Conservation (phyloP, 2,113 vertebrate species). For the Tachysurus vachellii region DNA sequence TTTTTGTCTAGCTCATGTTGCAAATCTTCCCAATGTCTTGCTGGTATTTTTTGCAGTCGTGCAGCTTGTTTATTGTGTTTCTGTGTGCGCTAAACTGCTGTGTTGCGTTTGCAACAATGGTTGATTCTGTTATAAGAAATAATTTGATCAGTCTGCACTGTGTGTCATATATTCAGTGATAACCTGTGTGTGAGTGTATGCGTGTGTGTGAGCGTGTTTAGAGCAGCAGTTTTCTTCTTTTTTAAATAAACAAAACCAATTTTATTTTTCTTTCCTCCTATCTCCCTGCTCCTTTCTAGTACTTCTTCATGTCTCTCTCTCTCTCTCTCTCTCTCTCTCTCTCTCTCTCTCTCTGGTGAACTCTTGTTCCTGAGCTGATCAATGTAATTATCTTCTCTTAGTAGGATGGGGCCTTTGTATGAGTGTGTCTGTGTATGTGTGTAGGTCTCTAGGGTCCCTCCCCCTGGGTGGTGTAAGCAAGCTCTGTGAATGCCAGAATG, state of each 20-base stretch:
- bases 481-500: slow-evolving; percentile 32
- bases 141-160: slow-evolving; percentile 12
- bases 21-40: not conserved
- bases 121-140: slow-evolving; percentile 9
- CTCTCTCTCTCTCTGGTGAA: not conserved
- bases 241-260: not conserved
- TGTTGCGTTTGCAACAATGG: slow-evolving; percentile 11
- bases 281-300: not conserved
- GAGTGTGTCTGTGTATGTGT: slow-evolving; percentile 19
- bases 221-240: not conserved
- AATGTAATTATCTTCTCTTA: slow-evolving; percentile 43
- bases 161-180: slow-evolving; percentile 1
- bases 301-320: not conserved
- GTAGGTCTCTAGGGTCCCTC: not conserved
- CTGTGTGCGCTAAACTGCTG: not conserved
- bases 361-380: slow-evolving; percentile 30
- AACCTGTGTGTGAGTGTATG: slow-evolving; percentile 1
- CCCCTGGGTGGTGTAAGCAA: slow-evolving; percentile 28
- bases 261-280: not conserved
- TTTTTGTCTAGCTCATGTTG: not conserved
- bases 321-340: not conserved
- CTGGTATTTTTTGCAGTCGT: not conserved
- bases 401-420: slow-evolving; percentile 20
- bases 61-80: not conserved
- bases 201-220: not conserved